phyloP scores from a whole-genome alignment of 2,888 invertebrate genomes.

The Cloeon dipterum region DNA sequence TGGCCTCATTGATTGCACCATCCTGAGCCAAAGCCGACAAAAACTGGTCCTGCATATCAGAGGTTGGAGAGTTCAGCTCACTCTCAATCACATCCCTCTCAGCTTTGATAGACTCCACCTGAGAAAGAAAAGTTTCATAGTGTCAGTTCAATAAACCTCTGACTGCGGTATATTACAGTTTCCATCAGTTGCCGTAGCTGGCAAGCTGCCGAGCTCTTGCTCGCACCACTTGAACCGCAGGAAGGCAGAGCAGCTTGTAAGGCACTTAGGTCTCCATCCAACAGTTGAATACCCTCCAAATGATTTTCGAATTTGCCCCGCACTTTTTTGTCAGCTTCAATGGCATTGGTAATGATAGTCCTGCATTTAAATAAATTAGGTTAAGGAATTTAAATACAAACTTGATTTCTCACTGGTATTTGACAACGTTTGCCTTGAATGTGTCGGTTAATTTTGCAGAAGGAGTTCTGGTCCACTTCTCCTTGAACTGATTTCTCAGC shows the following conservation, averaged over 20 bases:
- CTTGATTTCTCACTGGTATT: conserved; percentile 47
- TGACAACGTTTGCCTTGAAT: conserved; percentile 67
- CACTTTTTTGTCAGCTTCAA: conserved; percentile 56
- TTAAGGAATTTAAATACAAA: not conserved
- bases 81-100: conserved; percentile 78
- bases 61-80: conserved; percentile 54
- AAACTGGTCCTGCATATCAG: conserved; percentile 65
- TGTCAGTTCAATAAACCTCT: conserved; percentile 4
- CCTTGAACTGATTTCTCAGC: conserved; percentile 72
- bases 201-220: conserved; percentile 33
- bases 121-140: conserved; percentile 6
- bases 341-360: conserved; percentile 70
- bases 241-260: conserved; percentile 47
- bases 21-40: conserved; percentile 48
- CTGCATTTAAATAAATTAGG: conserved; percentile 4
- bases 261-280: conserved; percentile 47
- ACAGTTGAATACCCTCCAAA: conserved; percentile 52
- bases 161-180: conserved; percentile 22
- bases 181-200: conserved; percentile 57
- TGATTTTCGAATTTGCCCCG: conserved; percentile 66
- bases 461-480: conserved; percentile 75
- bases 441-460: conserved; percentile 75
- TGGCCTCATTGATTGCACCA: conserved; percentile 56
- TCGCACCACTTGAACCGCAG: conserved; percentile 18
- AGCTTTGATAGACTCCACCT: conserved; percentile 65